Percentiles rank a stretch among this genome's conserved stretches.
Conservation (phyloP, 2,888 invertebrate genomes). For the Mythimna impura region DNA sequence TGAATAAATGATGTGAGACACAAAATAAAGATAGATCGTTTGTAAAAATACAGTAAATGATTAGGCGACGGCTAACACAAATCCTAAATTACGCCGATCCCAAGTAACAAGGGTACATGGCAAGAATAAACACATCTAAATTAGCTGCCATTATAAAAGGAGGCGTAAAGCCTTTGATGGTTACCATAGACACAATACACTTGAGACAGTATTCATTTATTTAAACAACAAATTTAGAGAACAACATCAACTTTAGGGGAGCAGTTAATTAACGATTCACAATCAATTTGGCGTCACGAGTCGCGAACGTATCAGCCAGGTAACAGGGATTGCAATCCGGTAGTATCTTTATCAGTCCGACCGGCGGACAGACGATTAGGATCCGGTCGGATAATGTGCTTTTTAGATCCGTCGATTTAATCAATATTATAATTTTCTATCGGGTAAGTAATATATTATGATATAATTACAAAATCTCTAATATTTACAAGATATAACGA, state of each 20-base stretch:
- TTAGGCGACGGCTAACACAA: neutral
- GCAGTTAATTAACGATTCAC: neutral
- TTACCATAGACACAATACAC: conserved; percentile 4
- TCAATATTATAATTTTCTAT: too few species aligned
- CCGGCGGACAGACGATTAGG: too few species aligned
- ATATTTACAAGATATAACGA: too few species aligned
- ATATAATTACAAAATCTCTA: too few species aligned
- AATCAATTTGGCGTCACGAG: neutral
- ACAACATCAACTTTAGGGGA: conserved; percentile 6
- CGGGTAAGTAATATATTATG: too few species aligned
- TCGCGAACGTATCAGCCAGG: neutral
- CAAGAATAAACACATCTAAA: neutral
- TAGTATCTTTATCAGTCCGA: too few species aligned
- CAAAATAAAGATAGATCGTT: neutral
- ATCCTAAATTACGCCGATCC: neutral
- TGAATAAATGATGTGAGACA: neutral
- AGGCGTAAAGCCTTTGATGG: neutral
- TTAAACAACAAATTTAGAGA: neutral
- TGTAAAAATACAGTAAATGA: conserved; percentile 2
- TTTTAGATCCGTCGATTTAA: too few species aligned
- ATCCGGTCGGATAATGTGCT: too few species aligned
- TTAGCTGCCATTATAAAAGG: neutral
- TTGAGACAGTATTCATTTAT: conserved; percentile 2
- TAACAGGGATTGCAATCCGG: too few species aligned
- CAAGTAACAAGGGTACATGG: neutral